Base-by-base conservation (phyloP, 2,113 vertebrate species). In the Elachura formosa region DNA sequence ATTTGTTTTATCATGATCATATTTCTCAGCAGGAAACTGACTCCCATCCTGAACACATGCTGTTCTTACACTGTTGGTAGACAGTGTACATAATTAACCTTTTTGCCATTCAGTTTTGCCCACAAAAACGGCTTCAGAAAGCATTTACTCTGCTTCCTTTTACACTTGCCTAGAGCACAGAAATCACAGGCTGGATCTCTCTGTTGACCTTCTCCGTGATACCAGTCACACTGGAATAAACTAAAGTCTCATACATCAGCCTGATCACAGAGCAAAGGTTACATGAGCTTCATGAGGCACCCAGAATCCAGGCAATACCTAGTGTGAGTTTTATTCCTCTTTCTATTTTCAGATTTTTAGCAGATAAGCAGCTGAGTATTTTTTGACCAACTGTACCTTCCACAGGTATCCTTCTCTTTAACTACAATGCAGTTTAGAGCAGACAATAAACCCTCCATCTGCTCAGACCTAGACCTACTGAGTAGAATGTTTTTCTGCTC, bases 1-100 rank as follows among this genome's bases (percentile, higher is more conserved):
- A 86, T 93, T 96, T 94, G 79, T 92, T 96, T 93, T 84, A 80
- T 88, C 90, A 90, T 95, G 78, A 95, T 96, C 92, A 66, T 77
- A 84, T 71, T 96, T 46, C 86, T 93, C 92, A 90, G 90, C 82
- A 90, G 94, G 82, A 94, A 49, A 56, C 82, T 82, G 49, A 95
- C 88, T 94, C 90, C 71, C 2, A 0, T 85, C 66, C 62, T 17
- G 63, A 92, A 43, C 79, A 80, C 92, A 92, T 34, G 85, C 82
- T 94, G 96, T 63, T 93, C 63, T 77, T 86, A 88, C 55, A 51
- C 55, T 62, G 33, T 22, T 94, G 72, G 78, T 90, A 94, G 78
- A 79, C 41, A 55, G 38, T 85, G 94, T 88, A 95, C 92, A 81
- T 88, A 86, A 86, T 96, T 96, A 95, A 95, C 89, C 94, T 94